Conservation (phyloP, 2,888 invertebrate genomes). For the Odontothrips loti region DNA sequence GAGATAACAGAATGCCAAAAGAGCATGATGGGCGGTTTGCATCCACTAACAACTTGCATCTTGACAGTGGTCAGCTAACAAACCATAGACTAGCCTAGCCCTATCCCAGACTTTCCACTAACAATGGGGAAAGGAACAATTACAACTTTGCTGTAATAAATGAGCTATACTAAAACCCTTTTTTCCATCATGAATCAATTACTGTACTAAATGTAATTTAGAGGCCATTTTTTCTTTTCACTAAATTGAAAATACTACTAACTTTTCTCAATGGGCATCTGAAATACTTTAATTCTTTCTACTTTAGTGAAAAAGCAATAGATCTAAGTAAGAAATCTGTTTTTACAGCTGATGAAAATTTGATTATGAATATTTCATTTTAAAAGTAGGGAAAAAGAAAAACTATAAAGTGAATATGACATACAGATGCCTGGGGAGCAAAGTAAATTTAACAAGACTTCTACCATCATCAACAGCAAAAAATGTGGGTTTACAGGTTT, state of each 20-base stretch:
- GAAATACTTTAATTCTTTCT: no score
- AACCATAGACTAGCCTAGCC: not conserved
- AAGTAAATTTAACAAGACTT: no score
- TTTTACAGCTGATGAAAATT: no score
- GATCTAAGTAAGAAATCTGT: no score
- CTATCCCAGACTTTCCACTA: not conserved
- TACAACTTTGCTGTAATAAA: not conserved
- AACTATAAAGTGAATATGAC: no score
- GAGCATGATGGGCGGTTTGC: not conserved
- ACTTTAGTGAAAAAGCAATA: no score
- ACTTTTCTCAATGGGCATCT: not conserved
- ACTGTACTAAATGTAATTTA: no score
- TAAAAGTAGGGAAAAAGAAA: no score
- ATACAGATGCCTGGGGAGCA: no score
- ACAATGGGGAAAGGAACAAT: not conserved
- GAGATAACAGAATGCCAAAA: not conserved
- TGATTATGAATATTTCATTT: no score
- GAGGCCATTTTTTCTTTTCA: no score
- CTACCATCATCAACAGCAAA: not conserved
- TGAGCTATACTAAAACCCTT: not conserved
- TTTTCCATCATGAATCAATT: no score
- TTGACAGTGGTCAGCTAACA: constrained; percentile 13
- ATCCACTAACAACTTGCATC: constrained; percentile 15
- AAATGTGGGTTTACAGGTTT: constrained; percentile 62
- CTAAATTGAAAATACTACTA: not conserved